Evolutionary conservation across 2,888 invertebrate species (phyloP), one percentile per base, ranked within the genome.

Genomic region (Hoplodrina ambigua): DNA sequence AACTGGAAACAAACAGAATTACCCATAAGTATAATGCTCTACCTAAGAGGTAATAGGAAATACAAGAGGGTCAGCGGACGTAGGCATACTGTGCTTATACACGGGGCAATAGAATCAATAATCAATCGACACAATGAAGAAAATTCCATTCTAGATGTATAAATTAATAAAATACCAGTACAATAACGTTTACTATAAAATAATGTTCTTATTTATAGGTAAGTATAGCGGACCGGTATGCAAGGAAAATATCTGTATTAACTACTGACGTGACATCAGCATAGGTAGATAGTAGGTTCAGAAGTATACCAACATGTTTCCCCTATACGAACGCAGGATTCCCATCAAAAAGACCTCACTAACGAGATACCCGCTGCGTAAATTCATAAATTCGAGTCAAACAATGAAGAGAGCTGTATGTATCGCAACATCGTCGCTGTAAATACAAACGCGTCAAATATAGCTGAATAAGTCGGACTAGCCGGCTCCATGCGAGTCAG

Each of bases 1-100:
- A 98, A 96, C 97, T 98, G 96, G 20, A 96, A 96, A 82, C 58
- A 84, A 65, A 94, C 20, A 77, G 11, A 78, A 61, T 44, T 57
- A 10, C 63, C 15, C 53, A 50, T 80, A n/a, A 75, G 30, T 54
- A 50, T 33, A 69, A 63, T 58, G 13, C 46, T 3, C 41, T 58
- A 11, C 19, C n/a, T 75, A 37, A 10, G 19, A 61, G 49, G 6
- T 46, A 8, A 15, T 11, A 6, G 6, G 13, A 25, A 68, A 20
- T 53, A 33, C 7, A 52, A 44, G 44, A 44, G 53, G 25, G 13
- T 30, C 19, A 30, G 8, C 17, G 2, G 30, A 30, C 19, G 17
- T 52, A 54, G 44, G 7, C 33, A n/a, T 15, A 53, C 10, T 44
- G 52, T 44, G 17, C n/a, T 55, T 46, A 70, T n/a, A 11, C 53